Conservation (phyloP, 2,888 invertebrate species). For the Spicauda simplicius region DNA sequence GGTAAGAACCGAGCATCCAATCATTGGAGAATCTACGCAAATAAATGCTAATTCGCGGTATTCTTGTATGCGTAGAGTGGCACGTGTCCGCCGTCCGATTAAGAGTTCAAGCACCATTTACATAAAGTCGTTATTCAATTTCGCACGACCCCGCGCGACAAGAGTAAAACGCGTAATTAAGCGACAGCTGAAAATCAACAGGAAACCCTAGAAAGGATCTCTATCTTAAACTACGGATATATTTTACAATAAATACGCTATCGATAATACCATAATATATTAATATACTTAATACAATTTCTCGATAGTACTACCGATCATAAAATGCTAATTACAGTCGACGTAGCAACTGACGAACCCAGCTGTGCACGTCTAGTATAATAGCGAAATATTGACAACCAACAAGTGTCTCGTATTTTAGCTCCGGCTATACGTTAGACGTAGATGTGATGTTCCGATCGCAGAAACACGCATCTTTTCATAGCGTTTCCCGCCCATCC, state of each 20-base stretch:
- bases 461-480: slow-evolving; percentile 60
- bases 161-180: slow-evolving; percentile 56
- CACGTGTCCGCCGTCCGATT: slow-evolving; percentile 58
- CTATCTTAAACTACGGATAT: slow-evolving; percentile 3
- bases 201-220: slow-evolving; percentile 11
- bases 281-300: neutral
- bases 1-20: slow-evolving; percentile 18
- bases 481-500: slow-evolving; percentile 76
- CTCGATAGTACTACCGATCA: neutral
- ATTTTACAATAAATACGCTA: neutral
- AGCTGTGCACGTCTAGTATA: neutral
- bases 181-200: slow-evolving; percentile 70
- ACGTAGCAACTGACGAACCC: neutral
- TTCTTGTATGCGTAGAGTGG: slow-evolving; percentile 19
- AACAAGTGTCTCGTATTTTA: slow-evolving; percentile 34
- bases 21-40: slow-evolving; percentile 6
- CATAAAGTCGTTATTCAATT: slow-evolving; percentile 75
- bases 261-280: no score
- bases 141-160: slow-evolving; percentile 55
- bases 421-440: slow-evolving; percentile 21
- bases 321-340: neutral
- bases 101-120: slow-evolving; percentile 67
- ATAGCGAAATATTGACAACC: slow-evolving; percentile 23
- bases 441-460: slow-evolving; percentile 56
- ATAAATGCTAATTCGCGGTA: slow-evolving; percentile 41